These are phyloP conservation scores for Lasioglossum malachurum DNA, from an alignment of 2,888 invertebrate species.

Conservation along the genomic window DNA sequence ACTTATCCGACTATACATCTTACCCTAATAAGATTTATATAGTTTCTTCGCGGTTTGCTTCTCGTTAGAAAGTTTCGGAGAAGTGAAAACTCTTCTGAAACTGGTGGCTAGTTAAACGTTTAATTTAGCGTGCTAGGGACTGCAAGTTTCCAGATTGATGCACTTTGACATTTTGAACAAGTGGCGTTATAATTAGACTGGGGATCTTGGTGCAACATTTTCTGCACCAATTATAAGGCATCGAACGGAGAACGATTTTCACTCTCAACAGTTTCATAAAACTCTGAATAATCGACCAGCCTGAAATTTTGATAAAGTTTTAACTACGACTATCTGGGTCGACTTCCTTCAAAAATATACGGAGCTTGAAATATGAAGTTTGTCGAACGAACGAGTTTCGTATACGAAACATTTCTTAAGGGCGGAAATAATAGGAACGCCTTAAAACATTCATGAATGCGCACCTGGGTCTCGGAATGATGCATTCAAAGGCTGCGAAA, in stretches of 20 bases:
- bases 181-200: background rate
- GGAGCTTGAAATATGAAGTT: background rate
- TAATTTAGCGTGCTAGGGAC: background rate
- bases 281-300: no score
- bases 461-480: background rate
- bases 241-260: background rate
- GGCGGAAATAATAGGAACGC: background rate
- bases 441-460: background rate
- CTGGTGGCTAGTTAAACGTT: background rate
- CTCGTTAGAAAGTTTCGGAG: no score
- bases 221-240: background rate
- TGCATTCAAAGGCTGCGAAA: background rate
- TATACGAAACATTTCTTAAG: background rate
- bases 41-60: no score
- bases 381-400: background rate
- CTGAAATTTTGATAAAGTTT: no score
- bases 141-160: background rate
- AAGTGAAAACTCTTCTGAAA: background rate
- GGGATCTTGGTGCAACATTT: background rate
- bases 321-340: background rate
- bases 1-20: no score
- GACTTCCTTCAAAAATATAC: background rate
- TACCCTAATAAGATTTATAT: no score
- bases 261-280: no score
- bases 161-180: constrained; percentile 1